Base-by-base conservation (phyloP, 1,140 invertebrate species). In the Ostrea denselamellosa region DNA sequence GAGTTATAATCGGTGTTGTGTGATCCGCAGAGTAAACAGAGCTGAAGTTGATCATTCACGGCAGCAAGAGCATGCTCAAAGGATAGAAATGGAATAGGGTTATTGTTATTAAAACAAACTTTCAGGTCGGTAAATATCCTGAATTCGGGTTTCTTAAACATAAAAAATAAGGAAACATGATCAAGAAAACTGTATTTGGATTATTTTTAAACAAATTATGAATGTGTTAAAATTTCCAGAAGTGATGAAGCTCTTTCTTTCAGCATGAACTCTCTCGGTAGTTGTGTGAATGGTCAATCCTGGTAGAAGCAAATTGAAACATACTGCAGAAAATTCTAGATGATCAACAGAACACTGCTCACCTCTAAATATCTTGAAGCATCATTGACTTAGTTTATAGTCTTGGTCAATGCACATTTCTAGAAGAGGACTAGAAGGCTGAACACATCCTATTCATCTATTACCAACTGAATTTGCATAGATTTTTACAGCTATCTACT, bases 71-170 rank as follows among this genome's bases (percentile, higher is more conserved):
- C 68, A 62, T 12, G 68, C 25, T 77, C 68, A 77, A 77, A 77
- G 25, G 68, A 77, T 25, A 25, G 68, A 77, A 77, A 77, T 28
- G 28, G 68, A 25, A 77, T 22, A 77, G 68, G 25, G 25, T 34
- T 77, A 77, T 77, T 77, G 68, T 77, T 14, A 77, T 77, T 77
- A 34, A 77, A 77, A 77, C 68, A 77, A 77, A 77, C 68, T 77
- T 28, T 77, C 68, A 77, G 28, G 68, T 77, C 68, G 28, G 68
- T 77, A 77, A 77, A 34, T 77, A 77, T 77, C 68, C 68, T 77
- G 68, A 34, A 77, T 77, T 22, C 0, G 28, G 25, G 68, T 14
- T n/a, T 34, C 28, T 3, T 14, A 4, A 25, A 25, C 25, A 25
- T 28, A 14, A 3, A 12, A 25, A 77, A 14, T 25, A 77, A 44